Conservation (phyloP, 1,140 invertebrate species). For the Apocrypta bakeri region DNA sequence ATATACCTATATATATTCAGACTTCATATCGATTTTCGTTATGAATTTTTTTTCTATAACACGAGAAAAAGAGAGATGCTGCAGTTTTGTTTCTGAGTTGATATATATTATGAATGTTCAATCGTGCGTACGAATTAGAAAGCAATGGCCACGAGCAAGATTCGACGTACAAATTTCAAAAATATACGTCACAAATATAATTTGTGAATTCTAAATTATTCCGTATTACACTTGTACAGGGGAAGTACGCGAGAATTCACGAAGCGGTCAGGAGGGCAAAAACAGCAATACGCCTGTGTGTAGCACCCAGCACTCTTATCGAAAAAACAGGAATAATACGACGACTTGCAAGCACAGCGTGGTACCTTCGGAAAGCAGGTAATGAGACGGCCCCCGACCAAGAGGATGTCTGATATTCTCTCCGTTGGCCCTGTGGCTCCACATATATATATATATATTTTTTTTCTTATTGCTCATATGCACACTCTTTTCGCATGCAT, state of each 20-base stretch:
- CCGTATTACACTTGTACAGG: no score
- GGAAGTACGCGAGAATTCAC: background rate
- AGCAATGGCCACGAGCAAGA: background rate
- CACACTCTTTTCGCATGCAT: background rate
- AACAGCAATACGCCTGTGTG: background rate
- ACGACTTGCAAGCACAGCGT: slow-evolving; percentile 68
- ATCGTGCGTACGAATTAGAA: background rate
- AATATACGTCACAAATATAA: no score
- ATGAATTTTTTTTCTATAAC: slow-evolving; percentile 20
- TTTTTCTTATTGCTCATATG: background rate
- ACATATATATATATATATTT: background rate
- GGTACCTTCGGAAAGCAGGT: slow-evolving; percentile 69
- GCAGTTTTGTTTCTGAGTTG: background rate
- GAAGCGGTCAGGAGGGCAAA: slow-evolving; percentile 27
- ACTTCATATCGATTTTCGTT: slow-evolving; percentile 33
- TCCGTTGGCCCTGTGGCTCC: slow-evolving; percentile 36
- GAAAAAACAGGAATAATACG: slow-evolving; percentile 61
- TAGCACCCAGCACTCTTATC: slow-evolving; percentile 29
- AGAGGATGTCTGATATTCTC: slow-evolving; percentile 68
- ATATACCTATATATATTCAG: background rate
- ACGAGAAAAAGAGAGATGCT: background rate
- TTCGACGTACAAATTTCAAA: background rate
- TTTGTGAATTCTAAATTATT: background rate
- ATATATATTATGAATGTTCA: background rate
- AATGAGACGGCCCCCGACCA: slow-evolving; percentile 75